Evolutionary conservation across 53 echinoderm and acorn worm species (phyloP).

Genomic region (Hippasteria phrygiana): DNA sequence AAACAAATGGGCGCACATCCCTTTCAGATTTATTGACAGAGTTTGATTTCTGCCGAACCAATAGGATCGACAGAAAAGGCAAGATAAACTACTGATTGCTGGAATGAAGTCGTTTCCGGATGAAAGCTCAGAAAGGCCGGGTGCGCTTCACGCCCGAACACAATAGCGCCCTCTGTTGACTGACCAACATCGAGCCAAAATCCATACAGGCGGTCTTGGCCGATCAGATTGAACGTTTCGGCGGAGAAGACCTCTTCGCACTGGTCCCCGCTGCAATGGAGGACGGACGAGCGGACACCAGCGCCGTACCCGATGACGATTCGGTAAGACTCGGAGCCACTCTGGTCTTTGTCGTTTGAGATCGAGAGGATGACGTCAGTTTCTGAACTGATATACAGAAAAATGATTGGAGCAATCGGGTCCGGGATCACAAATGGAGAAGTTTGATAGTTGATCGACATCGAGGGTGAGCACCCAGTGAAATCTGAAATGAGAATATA

Average conservation of each 20-base stretch:
- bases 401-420: conserved; percentile 2
- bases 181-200: conserved; percentile 28
- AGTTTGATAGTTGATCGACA: neutral
- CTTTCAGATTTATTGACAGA: neutral
- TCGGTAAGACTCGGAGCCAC: conserved; percentile 30
- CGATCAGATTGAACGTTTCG: conserved; percentile 13
- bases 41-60: conserved; percentile 11
- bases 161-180: conserved; percentile 41
- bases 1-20: neutral
- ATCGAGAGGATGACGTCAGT: conserved; percentile 37
- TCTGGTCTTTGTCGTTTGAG: conserved; percentile 32
- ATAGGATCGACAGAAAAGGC: neutral
- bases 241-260: conserved; percentile 21
- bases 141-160: conserved; percentile 16
- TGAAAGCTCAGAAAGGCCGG: conserved; percentile 27
- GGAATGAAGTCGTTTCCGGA: neutral
- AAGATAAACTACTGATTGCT: neutral
- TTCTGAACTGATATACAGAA: conserved; percentile 33
- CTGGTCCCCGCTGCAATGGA: neutral
- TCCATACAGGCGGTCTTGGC: conserved; percentile 30
- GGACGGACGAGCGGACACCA: conserved; percentile 21
- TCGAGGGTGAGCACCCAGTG: neutral
- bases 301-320: conserved; percentile 24
- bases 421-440: neutral
- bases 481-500: conserved; percentile 19